A percentile compares a stretch with the other conserved stretches of the same genome.
phyloP scores from a whole-genome alignment of 2,113 vertebrate species.

The Sprattus sprattus region DNA sequence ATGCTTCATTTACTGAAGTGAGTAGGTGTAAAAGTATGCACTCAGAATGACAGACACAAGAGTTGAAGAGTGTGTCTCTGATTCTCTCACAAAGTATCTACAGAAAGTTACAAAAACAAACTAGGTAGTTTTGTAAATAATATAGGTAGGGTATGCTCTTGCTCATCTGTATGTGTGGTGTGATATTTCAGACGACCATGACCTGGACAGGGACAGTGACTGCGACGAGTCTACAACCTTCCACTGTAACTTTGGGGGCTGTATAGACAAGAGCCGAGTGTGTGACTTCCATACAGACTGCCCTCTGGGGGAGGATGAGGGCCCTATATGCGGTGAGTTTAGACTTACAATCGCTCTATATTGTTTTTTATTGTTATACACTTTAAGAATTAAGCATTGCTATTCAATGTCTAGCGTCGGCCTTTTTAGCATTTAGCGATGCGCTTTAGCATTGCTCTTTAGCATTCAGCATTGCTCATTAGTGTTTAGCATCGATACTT shows the following conservation, averaged over 20 bases:
- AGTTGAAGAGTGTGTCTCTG: too few species aligned
- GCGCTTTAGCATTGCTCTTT: too few species aligned
- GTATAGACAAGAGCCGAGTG: conserved; percentile 73
- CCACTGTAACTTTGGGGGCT: conserved; percentile 70
- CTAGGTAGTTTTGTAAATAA: neutral
- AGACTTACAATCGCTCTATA: neutral
- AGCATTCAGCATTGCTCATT: too few species aligned
- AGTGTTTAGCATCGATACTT: too few species aligned
- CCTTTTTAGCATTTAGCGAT: too few species aligned
- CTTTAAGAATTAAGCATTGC: neutral
- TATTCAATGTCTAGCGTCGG: too few species aligned
- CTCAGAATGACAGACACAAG: neutral
- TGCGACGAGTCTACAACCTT: conserved; percentile 63
- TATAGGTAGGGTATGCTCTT: neutral
- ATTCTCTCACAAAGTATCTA: neutral
- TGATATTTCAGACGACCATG: conserved; percentile 51
- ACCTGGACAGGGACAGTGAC: neutral
- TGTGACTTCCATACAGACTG: conserved; percentile 83
- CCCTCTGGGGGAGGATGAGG: conserved; percentile 72
- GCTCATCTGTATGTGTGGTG: conserved; percentile 25
- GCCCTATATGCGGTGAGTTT: conserved; percentile 77
- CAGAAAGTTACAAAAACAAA: neutral
- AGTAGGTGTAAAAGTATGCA: neutral
- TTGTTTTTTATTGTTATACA: neutral
- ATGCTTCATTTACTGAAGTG: too few species aligned